Evolutionary conservation across 2,888 invertebrate species (phyloP).

Genomic region (Chrysomela aeneicollis): DNA sequence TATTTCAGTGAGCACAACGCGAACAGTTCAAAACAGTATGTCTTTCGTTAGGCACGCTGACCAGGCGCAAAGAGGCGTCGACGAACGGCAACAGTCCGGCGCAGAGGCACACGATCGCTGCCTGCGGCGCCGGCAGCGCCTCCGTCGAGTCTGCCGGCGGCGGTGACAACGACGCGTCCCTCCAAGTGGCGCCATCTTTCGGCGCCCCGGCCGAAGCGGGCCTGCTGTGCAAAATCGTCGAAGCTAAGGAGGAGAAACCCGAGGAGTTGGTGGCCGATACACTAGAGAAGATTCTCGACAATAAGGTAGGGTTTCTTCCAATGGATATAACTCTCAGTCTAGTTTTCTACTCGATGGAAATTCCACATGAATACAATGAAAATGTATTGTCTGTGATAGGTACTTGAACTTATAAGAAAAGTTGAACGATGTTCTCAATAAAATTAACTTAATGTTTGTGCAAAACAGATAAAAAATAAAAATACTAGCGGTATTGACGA

Average conservation of each 20-base stretch:
- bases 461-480: no score
- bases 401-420: no score
- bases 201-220: conserved; percentile 48
- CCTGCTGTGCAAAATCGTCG: conserved; percentile 51
- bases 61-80: conserved; percentile 40
- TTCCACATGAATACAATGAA: no score
- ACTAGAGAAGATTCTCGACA: conserved; percentile 79
- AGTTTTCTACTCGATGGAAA: no score
- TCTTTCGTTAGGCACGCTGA: conserved; percentile 18
- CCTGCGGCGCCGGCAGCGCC: conserved; percentile 31
- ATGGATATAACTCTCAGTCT: no score
- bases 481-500: no score
- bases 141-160: conserved; percentile 46
- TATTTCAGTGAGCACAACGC: no score
- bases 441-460: no score
- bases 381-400: no score
- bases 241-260: conserved; percentile 59
- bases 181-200: conserved; percentile 29
- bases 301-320: conserved; percentile 82
- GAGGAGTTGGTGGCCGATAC: conserved; percentile 78
- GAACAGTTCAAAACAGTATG: no score
- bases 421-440: no score
- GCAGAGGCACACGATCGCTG: conserved; percentile 58
- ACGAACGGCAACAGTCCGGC: conserved; percentile 62
- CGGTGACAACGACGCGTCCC: conserved; percentile 46